Conservation (phyloP, 2,113 vertebrate genomes). For the Nothobranchius furzeri region DNA sequence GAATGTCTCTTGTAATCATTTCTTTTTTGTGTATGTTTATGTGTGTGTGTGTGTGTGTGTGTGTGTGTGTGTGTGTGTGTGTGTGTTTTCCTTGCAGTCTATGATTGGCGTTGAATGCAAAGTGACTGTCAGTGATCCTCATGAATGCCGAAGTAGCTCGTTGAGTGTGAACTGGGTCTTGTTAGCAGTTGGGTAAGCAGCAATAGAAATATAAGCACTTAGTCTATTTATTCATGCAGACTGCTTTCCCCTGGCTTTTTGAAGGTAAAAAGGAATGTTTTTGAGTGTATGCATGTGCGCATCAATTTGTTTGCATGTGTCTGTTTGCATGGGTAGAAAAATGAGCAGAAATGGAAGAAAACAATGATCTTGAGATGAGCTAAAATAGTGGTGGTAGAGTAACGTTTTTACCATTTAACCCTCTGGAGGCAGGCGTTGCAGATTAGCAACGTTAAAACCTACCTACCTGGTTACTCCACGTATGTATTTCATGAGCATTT, state of each 20-base stretch:
- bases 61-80: slow-evolving; percentile 11
- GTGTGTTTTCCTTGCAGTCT: slow-evolving; percentile 68
- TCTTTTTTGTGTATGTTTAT: slow-evolving; percentile 53
- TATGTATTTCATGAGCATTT: too few relatives aligned
- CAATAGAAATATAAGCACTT: slow-evolving; percentile 80
- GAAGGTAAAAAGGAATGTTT: slow-evolving; percentile 70
- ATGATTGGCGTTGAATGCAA: slow-evolving; percentile 82
- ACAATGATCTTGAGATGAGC: slow-evolving; percentile 24
- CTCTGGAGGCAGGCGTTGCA: too few relatives aligned
- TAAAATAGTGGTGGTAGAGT: slow-evolving; percentile 32
- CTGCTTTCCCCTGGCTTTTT: slow-evolving; percentile 68
- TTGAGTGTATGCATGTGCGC: slow-evolving; percentile 28
- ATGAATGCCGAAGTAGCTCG: slow-evolving; percentile 82
- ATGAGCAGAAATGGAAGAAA: slow-evolving; percentile 18
- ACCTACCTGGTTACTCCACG: too few relatives aligned
- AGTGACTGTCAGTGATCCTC: slow-evolving; percentile 82
- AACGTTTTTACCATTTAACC: slow-evolving; percentile 42
- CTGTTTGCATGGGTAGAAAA: slow-evolving; percentile 29
- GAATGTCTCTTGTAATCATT: slow-evolving; percentile 74
- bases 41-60: slow-evolving; percentile 40
- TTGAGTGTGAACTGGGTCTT: slow-evolving; percentile 83
- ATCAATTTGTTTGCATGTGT: slow-evolving; percentile 12
- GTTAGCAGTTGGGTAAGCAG: slow-evolving; percentile 81
- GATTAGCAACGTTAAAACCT: too few relatives aligned
- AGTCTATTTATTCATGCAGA: slow-evolving; percentile 78